Evolutionary conservation across 2,888 invertebrate species (phyloP), one percentile per base, ranked within the genome.

Genomic region (Crossocerus cetratus): DNA sequence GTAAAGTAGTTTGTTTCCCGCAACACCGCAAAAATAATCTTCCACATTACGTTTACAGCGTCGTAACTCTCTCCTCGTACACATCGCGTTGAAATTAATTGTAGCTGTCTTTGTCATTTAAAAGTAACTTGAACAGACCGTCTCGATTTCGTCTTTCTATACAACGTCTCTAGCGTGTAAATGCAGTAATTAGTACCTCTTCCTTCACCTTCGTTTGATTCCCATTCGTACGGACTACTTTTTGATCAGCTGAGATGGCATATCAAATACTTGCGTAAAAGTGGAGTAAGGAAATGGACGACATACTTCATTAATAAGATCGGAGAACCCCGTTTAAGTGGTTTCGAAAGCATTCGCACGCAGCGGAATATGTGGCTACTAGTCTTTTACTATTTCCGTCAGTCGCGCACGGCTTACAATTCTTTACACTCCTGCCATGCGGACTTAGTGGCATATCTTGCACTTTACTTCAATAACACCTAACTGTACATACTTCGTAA

Each of bases 401-500:
- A 32, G 32, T 32, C 32, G 32, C 32, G 32, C 32, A 32, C 32
- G 11, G 8, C n/a, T 32, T 32, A 32, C 32, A 32, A 32, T 32
- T 32, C 32, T 32, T 32, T 32, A 32, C 32, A 32, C 32, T 45
- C 63, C 54, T 49, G 23, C 56, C 18, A 55, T 53, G 57, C 20
- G 45, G 21, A 57, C 53, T 56, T 53, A 65, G 65, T 63, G 43
- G 4, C 54, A 57, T n/a, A 65, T 71, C 55, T 57, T 68, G 44
- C 32, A 58, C 61, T 62, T 54, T 32, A 76, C 67, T 78, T 70
- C 56, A 56, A 57, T 69, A 60, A 69, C 65, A 56, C 45, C 65
- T 70, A 75, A 69, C 71, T 74, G 61, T 77, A 79, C 69, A 80
- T 58, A 70, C 64, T 72, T 72, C 68, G 67, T 67, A 71, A 70